A percentile compares a stretch with the other conserved stretches of the same genome.
These are phyloP conservation scores for Augochlora pura DNA, from an alignment of 1,140 invertebrate genomes.

Conservation along the genomic window DNA sequence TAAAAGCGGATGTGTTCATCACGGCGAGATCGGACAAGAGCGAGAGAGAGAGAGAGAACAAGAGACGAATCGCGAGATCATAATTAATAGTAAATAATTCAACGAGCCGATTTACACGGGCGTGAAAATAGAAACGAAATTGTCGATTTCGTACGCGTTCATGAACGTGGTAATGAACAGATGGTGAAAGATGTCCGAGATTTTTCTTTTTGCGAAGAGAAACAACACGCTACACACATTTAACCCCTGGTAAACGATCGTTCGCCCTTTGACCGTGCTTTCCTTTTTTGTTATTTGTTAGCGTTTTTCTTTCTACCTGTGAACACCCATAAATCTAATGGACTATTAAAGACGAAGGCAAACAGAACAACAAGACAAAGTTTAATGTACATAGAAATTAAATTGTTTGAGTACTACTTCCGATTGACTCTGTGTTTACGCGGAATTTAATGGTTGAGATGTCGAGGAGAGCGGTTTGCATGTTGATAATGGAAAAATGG, in stretches of 20 bases:
- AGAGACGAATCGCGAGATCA: conserved; percentile 40
- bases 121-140: conserved; percentile 5
- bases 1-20: conserved; percentile 57
- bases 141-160: conserved; percentile 30
- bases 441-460: conserved; percentile 20
- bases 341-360: conserved; percentile 32
- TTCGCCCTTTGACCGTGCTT: conserved; percentile 40
- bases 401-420: conserved; percentile 64
- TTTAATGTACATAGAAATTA: conserved; percentile 66
- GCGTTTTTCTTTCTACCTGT: conserved; percentile 38
- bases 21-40: conserved; percentile 46
- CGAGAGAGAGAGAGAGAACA: neutral
- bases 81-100: conserved; percentile 47
- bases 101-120: conserved; percentile 45
- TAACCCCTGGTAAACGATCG: conserved; percentile 5
- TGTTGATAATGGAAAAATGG: conserved; percentile 13
- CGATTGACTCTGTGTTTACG: conserved; percentile 58
- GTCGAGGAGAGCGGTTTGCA: conserved; percentile 62
- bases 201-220: conserved; percentile 25
- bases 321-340: conserved; percentile 15
- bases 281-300: conserved; percentile 2
- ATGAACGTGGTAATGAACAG: conserved; percentile 11
- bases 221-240: conserved; percentile 7
- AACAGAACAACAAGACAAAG: conserved; percentile 7
- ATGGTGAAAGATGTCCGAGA: conserved; percentile 6